Evolutionary conservation across 2,888 invertebrate species (phyloP), one percentile per base, ranked within the genome.

Genomic region (Mystacides longicornis): DNA sequence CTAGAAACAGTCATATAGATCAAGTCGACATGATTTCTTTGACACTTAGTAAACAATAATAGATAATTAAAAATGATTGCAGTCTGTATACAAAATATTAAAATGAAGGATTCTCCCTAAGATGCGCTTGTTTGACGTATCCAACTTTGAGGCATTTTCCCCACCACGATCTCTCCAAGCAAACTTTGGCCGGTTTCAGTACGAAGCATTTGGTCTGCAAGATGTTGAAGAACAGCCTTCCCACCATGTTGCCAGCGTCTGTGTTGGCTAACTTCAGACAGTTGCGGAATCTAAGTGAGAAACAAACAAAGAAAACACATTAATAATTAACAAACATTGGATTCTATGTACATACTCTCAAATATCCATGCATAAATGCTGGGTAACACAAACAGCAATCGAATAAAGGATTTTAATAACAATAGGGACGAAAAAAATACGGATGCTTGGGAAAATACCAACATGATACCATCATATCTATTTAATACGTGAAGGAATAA

Each of bases 201-300:
- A 89, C 81, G 72, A 97, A 96, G 67, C 97, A 97, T 68, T 93
- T 89, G 0, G 92, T 90, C 68, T 93, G 93, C n/a, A 96, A 87
- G 46, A 95, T 81, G 73, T 96, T 93, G 82, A 97, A 97, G 79
- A 93, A 97, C 27, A 96, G 77, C 66, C 89, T 90, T 2, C 94
- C 94, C 53, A 94, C 92, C 72, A 93, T 81, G 68, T 91, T 90
- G 7, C 95, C 89, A 9, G 93, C 87, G 4, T 88, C 86, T 0
- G 91, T 90, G 63, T 85, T 84, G 0, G 92, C 88, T 73, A 90
- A 83, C 70, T 93, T 93, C 62, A 97, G 77, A 68, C 96, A 97
- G 18, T 93, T 86, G 58, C 94, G 86, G 71, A 96, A 96, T 66
- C 96, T 96, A 79, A 60, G 81, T 7, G 31, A 31, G 7, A 7